Evolutionary conservation across 1,140 invertebrate species (phyloP).

Genomic region (Drosophila auraria): DNA sequence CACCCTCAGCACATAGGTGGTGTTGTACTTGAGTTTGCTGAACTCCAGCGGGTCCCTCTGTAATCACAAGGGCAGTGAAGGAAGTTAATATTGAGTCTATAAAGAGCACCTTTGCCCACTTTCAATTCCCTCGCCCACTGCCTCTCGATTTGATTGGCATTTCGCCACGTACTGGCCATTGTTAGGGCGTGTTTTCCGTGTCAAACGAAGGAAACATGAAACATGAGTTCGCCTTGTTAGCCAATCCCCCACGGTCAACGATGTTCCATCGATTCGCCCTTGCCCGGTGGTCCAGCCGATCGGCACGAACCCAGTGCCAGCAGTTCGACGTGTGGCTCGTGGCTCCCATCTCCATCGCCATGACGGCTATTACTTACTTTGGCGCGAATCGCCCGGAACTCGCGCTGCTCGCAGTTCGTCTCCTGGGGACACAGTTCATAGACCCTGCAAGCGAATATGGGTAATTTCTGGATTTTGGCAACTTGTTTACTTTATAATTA

Average conservation of each 20-base stretch:
- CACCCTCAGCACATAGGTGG: constrained; percentile 71
- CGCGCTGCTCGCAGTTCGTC: constrained; percentile 78
- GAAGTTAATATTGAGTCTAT: background rate
- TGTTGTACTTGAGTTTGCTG: constrained; percentile 80
- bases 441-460: constrained; percentile 53
- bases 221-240: constrained; percentile 51
- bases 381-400: constrained; percentile 78
- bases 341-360: constrained; percentile 24
- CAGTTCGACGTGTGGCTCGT: constrained; percentile 41
- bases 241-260: constrained; percentile 41
- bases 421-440: constrained; percentile 81
- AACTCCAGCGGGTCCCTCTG: constrained; percentile 81
- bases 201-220: constrained; percentile 51
- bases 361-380: constrained; percentile 71
- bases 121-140: background rate
- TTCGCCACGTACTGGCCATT: constrained; percentile 46
- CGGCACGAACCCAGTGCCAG: constrained; percentile 52
- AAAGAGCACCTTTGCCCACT: constrained; percentile 8
- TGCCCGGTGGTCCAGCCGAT: constrained; percentile 28
- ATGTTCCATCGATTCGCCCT: constrained; percentile 21
- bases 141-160: constrained; percentile 36
- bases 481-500: constrained; percentile 72
- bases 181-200: constrained; percentile 71
- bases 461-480: constrained; percentile 21
- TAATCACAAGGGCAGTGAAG: constrained; percentile 27